phyloP scores from a whole-genome alignment of 2,888 invertebrate genomes.

The Myopa tessellatipennis region DNA sequence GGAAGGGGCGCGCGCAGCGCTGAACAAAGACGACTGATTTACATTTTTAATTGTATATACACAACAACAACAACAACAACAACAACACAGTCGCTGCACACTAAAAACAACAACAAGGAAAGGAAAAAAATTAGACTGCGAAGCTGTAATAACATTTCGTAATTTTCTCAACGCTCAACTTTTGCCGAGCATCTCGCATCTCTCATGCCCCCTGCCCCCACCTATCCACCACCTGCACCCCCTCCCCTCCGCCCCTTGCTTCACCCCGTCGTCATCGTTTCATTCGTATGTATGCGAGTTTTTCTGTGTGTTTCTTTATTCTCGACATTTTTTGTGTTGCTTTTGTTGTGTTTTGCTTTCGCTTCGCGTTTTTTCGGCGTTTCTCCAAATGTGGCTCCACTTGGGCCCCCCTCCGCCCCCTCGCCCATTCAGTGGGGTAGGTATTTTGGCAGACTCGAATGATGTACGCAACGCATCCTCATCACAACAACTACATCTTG shows the following conservation, averaged over 20 bases:
- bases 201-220: background rate
- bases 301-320: slow-evolving; percentile 35
- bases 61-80: slow-evolving; percentile 47
- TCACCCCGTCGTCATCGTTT: background rate
- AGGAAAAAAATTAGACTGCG: slow-evolving; percentile 36
- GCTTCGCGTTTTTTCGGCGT: slow-evolving; percentile 32
- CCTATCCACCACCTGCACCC: background rate
- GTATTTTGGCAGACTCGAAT: slow-evolving; percentile 32
- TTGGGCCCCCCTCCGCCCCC: slow-evolving; percentile 3
- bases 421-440: slow-evolving; percentile 8
- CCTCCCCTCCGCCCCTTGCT: background rate
- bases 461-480: slow-evolving; percentile 40
- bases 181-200: slow-evolving; percentile 33
- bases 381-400: slow-evolving; percentile 20
- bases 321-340: slow-evolving; percentile 17
- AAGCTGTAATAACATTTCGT: slow-evolving; percentile 42
- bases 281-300: slow-evolving; percentile 27
- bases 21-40: slow-evolving; percentile 57
- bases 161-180: slow-evolving; percentile 41
- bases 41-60: slow-evolving; percentile 61
- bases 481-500: slow-evolving; percentile 20
- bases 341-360: slow-evolving; percentile 34
- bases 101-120: slow-evolving; percentile 12
- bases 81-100: slow-evolving; percentile 15
- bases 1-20: slow-evolving; percentile 39